Conservation (phyloP, 1,140 invertebrate species). For the Agraylea sexmaculata region DNA sequence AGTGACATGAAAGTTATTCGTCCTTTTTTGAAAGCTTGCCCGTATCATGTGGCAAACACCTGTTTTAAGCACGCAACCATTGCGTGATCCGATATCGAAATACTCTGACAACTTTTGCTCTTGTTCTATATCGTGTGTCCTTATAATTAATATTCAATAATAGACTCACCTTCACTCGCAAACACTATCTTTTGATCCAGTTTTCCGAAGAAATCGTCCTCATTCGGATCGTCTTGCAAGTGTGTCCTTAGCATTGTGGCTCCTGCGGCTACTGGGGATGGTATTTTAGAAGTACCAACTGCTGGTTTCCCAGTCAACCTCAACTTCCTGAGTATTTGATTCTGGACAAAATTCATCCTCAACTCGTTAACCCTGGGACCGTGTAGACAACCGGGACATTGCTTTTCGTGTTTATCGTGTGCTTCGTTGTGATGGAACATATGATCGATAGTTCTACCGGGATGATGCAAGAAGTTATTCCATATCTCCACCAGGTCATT, state of each 20-base stretch:
- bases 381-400: background rate
- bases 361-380: conserved; percentile 33
- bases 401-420: background rate
- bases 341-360: conserved; percentile 42
- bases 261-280: conserved; percentile 57
- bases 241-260: conserved; percentile 24
- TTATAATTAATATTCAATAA: background rate
- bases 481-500: conserved; percentile 13
- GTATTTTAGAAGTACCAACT: conserved; percentile 44
- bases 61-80: too few relatives aligned
- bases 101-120: too few relatives aligned
- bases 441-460: conserved; percentile 9
- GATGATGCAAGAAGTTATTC: conserved; percentile 14
- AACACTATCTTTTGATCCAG: conserved; percentile 70
- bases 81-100: too few relatives aligned
- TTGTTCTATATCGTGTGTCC: too few relatives aligned
- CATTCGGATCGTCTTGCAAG: conserved; percentile 28
- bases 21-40: too few relatives aligned
- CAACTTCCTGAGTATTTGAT: conserved; percentile 44
- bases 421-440: conserved; percentile 8
- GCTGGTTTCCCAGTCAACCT: conserved; percentile 38
- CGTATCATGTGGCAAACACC: too few relatives aligned
- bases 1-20: too few relatives aligned
- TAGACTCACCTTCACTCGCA: conserved; percentile 52
- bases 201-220: conserved; percentile 65